These are phyloP conservation scores for Ammodramus savannarum DNA, from an alignment of 2,113 vertebrate genomes.

Conservation along the genomic window DNA sequence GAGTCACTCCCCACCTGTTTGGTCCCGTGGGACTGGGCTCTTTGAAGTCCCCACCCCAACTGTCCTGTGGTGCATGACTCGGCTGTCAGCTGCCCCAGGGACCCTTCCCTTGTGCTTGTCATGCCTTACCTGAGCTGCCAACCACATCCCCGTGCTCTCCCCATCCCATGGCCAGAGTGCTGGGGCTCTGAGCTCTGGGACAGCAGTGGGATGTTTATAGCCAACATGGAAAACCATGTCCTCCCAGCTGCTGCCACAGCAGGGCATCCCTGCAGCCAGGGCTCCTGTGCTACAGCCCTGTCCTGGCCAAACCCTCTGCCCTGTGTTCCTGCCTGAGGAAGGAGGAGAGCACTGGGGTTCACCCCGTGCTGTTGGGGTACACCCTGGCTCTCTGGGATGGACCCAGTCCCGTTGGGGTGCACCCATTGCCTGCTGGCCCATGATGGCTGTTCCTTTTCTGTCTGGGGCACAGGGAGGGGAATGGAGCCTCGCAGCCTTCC, in stretches of 20 bases:
- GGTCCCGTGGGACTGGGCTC: background rate
- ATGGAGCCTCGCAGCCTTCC: background rate
- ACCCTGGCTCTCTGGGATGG: background rate
- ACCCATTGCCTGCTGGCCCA: background rate
- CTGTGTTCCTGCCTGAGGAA: background rate
- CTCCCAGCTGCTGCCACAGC: accelerated
- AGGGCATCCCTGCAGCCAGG: background rate
- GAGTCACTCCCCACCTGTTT: background rate
- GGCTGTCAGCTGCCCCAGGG: background rate
- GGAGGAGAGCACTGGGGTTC: background rate
- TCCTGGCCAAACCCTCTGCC: background rate
- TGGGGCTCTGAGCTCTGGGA: background rate
- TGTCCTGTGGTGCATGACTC: background rate
- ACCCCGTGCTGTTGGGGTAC: background rate
- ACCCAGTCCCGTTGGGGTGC: background rate
- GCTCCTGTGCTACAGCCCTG: background rate
- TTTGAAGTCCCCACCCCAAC: background rate
- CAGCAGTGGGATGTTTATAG: background rate
- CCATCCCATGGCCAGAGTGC: accelerated
- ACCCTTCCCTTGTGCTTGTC: background rate
- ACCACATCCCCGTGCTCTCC: background rate
- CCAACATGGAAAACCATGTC: background rate
- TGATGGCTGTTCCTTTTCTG: background rate
- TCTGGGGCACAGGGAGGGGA: background rate
- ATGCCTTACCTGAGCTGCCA: accelerated